phyloP scores from a whole-genome alignment of 2,797 vertebrate species.

The Botia almorhae region DNA sequence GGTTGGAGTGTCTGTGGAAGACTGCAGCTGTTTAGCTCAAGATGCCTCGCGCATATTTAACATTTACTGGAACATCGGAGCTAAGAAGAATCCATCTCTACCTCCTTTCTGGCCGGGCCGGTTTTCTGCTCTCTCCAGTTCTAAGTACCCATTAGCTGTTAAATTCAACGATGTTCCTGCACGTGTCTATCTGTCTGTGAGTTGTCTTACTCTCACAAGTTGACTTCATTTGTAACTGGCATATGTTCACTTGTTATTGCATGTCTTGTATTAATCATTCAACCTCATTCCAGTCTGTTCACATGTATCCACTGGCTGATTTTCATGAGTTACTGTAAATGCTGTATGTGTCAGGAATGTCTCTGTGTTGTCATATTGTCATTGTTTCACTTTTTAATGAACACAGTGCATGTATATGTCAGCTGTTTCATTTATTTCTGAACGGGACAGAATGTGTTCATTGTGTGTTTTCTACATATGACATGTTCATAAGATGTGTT shows the following conservation, averaged over 20 bases:
- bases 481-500: background rate
- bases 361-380: no score
- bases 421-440: no score
- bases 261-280: background rate
- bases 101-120: slow-evolving; percentile 75
- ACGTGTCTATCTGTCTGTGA: slow-evolving; percentile 81
- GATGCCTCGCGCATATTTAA: slow-evolving; percentile 77
- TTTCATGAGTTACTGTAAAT: background rate
- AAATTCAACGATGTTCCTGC: slow-evolving; percentile 79
- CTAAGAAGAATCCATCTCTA: slow-evolving; percentile 64
- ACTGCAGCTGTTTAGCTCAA: slow-evolving; percentile 82
- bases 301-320: background rate
- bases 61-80: slow-evolving; percentile 77
- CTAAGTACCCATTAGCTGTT: slow-evolving; percentile 73
- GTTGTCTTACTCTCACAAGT: slow-evolving; percentile 60
- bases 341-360: background rate
- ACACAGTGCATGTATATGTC: no score
- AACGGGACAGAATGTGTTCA: background rate
- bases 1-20: slow-evolving; percentile 74
- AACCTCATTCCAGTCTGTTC: background rate
- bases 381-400: no score
- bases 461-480: background rate
- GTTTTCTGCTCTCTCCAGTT: slow-evolving; percentile 77
- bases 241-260: background rate
- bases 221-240: slow-evolving; percentile 24